Evolutionary conservation across 1,140 invertebrate species (phyloP), one percentile per base, ranked within the genome.

Genomic region (Orius laevigatus): DNA sequence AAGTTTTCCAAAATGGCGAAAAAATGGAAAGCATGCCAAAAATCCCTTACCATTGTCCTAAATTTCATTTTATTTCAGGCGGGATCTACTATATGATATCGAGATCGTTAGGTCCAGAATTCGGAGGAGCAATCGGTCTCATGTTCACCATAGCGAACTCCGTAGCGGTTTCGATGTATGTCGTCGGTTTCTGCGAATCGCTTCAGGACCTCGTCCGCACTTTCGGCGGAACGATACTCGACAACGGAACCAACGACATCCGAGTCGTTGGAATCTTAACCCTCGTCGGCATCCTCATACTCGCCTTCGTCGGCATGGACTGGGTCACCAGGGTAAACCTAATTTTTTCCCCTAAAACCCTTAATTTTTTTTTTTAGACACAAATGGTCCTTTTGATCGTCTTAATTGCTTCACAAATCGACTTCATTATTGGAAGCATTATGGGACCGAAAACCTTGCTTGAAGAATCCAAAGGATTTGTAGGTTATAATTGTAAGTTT

Each of bases 21-120:
- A n/a, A n/a, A n/a, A n/a, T n/a, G n/a, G n/a, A n/a, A n/a, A n/a
- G n/a, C n/a, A n/a, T n/a, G n/a, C n/a, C n/a, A n/a, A n/a, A n/a
- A n/a, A n/a, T n/a, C n/a, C n/a, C n/a, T n/a, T n/a, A n/a, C n/a
- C n/a, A 38, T 12, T 4, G 3, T 38, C 5, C 15, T 25, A 25
- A 25, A 4, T 25, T 25, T 25, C 8, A 12, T 41, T 4, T 45
- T 40, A 38, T 64, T 63, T 39, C 56, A 94, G 89, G 91, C 60
- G 92, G 91, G 20, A 92, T 91, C 5, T 95, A 95, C 65, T 96
- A 93, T 66, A 92, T 97, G 87, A 94, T 95, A 68, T 95, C 90
- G 3, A 68, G 87, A 55, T 94, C 89, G 16, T 66, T 98, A 44
- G 94, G 94, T 0, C 93, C 94, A 0, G 92, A 98, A 70, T 97